A percentile compares a stretch with the other conserved stretches of the same genome.
Conservation (phyloP, 2,113 vertebrate genomes). For the Phyllostomus discolor region DNA sequence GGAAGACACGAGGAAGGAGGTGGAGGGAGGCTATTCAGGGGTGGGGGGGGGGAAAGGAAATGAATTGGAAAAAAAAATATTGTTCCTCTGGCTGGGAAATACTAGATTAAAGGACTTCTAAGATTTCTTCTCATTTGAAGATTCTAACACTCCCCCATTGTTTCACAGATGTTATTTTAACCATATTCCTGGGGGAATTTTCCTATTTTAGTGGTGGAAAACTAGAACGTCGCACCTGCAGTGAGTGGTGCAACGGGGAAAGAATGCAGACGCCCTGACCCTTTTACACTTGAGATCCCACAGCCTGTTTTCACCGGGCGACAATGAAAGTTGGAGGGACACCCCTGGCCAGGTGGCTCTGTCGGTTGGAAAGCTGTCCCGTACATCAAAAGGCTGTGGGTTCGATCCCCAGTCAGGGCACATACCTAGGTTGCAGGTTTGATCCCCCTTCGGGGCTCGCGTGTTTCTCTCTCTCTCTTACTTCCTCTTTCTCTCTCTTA, state of each 20-base stretch:
- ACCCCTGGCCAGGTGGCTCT: too few species aligned
- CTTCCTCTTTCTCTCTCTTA: too few species aligned
- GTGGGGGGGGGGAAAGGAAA: not conserved
- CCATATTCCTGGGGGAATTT: conserved; percentile 41
- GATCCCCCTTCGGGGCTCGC: too few species aligned
- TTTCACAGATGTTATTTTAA: conserved; percentile 63
- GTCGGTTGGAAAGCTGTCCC: too few species aligned
- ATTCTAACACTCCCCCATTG: conserved; percentile 25
- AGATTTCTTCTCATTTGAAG: conserved; percentile 54
- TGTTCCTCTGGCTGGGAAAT: conserved; percentile 35
- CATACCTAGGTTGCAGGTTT: too few species aligned
- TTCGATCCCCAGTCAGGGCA: too few species aligned
- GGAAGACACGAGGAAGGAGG: not conserved
- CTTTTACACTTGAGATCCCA: not conserved
- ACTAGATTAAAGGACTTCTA: conserved; percentile 48
- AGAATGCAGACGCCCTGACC: not conserved
- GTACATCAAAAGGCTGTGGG: too few species aligned
- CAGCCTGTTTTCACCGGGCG: not conserved
- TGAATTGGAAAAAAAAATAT: not conserved
- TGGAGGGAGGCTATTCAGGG: not conserved
- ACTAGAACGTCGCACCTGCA: conserved; percentile 49
- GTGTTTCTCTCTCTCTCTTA: too few species aligned
- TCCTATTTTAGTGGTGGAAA: conserved; percentile 52
- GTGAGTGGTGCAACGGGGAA: conserved; percentile 30
- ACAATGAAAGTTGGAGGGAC: not conserved